Percentiles rank a stretch among this genome's conserved stretches.
Conservation (phyloP, 2,888 invertebrate species). For the Chirona hameri region DNA sequence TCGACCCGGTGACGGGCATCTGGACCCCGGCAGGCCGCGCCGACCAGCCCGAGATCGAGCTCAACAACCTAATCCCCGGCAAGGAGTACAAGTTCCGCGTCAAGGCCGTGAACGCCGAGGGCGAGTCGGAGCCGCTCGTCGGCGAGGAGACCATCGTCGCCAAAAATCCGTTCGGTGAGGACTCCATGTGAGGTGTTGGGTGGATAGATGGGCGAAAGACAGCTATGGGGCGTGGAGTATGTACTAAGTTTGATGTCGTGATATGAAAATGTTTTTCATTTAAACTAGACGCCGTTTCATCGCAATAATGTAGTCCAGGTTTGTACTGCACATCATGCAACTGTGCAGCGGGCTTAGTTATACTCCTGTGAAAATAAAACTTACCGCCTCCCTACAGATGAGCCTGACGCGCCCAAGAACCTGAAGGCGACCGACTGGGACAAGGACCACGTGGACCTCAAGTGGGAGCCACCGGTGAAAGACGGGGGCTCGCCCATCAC, state of each 20-base stretch:
- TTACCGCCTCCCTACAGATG: conserved; percentile 54
- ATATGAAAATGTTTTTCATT: no score
- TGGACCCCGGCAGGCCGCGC: conserved; percentile 85
- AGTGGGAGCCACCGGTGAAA: conserved; percentile 77
- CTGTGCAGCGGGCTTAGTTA: no score
- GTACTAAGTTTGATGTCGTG: no score
- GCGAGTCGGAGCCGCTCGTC: conserved; percentile 89
- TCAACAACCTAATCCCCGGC: conserved; percentile 79
- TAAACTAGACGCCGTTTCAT: no score
- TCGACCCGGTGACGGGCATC: conserved; percentile 82
- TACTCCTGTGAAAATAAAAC: no score
- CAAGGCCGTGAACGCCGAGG: conserved; percentile 90
- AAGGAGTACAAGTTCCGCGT: conserved; percentile 96
- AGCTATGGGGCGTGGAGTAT: no score
- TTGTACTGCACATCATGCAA: no score
- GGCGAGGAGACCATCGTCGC: conserved; percentile 82
- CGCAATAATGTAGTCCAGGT: no score
- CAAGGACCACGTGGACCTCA: conserved; percentile 87
- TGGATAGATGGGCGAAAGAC: no score
- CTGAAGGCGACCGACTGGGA: conserved; percentile 91
- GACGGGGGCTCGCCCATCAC: conserved; percentile 89
- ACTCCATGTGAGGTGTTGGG: not conserved
- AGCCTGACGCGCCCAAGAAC: conserved; percentile 82
- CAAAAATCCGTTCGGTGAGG: conserved; percentile 88
- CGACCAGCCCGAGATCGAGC: conserved; percentile 64